A percentile compares a stretch with the other conserved stretches of the same genome.
Conservation (phyloP, 2,113 vertebrate genomes). For the Oreochromis niloticus region DNA sequence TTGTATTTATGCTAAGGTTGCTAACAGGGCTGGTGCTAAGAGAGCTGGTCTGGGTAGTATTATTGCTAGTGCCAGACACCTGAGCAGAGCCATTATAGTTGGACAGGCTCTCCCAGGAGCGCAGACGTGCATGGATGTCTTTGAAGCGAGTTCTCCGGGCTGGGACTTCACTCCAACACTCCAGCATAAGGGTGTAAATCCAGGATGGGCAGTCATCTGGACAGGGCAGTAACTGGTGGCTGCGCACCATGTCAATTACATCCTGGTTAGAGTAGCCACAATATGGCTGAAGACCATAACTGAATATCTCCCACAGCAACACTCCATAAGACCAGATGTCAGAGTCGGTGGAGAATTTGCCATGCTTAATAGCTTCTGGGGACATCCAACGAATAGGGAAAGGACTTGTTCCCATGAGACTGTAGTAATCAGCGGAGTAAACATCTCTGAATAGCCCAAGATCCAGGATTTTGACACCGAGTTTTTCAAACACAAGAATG, state of each 20-base stretch:
- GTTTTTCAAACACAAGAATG: constrained; percentile 89
- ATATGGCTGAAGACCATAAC: constrained; percentile 94
- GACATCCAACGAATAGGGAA: constrained; percentile 98
- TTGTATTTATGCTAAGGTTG: constrained; percentile 78
- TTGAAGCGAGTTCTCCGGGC: constrained; percentile 90
- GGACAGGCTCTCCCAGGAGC: constrained; percentile 90
- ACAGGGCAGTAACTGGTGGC: constrained; percentile 85
- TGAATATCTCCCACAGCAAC: constrained; percentile 95
- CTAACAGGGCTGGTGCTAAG: constrained; percentile 95
- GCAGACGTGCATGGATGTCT: constrained; percentile 88
- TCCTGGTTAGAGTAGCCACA: constrained; percentile 97
- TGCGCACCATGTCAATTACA: constrained; percentile 92
- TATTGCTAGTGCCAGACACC: constrained; percentile 91
- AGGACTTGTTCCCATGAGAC: constrained; percentile 80
- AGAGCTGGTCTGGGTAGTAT: constrained; percentile 94
- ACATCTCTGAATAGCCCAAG: constrained; percentile 92
- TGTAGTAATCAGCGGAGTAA: constrained; percentile 95
- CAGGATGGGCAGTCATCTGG: constrained; percentile 93
- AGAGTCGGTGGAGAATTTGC: constrained; percentile 91
- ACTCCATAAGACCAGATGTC: constrained; percentile 97
- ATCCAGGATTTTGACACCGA: constrained; percentile 89
- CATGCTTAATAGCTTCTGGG: constrained; percentile 90
- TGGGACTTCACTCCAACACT: constrained; percentile 94
- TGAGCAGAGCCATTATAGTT: constrained; percentile 91
- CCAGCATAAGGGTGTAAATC: constrained; percentile 92